Base-by-base conservation (phyloP, 2,797 vertebrate species). In the Harpagifer antarcticus region DNA sequence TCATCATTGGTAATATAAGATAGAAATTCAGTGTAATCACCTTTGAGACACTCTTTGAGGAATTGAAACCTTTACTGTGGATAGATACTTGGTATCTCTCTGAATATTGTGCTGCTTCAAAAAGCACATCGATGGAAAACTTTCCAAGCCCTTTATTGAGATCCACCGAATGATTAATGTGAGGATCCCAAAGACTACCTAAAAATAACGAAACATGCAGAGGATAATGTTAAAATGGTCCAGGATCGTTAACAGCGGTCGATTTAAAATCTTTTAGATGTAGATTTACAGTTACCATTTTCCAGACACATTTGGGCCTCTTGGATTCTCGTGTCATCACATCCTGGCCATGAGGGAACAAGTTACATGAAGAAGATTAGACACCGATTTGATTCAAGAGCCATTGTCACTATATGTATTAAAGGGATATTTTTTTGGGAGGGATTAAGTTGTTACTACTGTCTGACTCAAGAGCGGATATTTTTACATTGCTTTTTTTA, bases 181-280 rank as follows among this genome's bases (percentile, higher is more conserved):
- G 16, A 42, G 76, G 91, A 60, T 85, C 27, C 95, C 95, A 95
- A 0, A 87, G 65, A 77, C 90, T 93, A 0, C 93, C 95, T 95
- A 79, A 62, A 62, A 84, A 86, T 20, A 20, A 78, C 3, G 73
- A 45, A 59, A 31, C 37, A 79, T 15, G 3, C 16, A 33, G 27
- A 70, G 5, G 4, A 54, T n/a, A 59, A 13, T 20, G 6, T 27
- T 7, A 5, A 4, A 1, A 23, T 9, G 4, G 8, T 23, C 4
- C 49, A 44, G 11, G 1, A 16, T 61, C 17, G 67, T 8, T 64
- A 5, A 7, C 3, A 57, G 2, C 9, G 5, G 11, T 16, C 49
- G 1, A 63, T 53, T 37, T 44, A 15, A 65, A 63, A 63, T 14
- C n/a, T 1, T 0, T 69, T 0, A 61, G 16, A 58, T 20, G 31